Base-by-base conservation (phyloP, 2,113 vertebrate species). In the Rhea americana region DNA sequence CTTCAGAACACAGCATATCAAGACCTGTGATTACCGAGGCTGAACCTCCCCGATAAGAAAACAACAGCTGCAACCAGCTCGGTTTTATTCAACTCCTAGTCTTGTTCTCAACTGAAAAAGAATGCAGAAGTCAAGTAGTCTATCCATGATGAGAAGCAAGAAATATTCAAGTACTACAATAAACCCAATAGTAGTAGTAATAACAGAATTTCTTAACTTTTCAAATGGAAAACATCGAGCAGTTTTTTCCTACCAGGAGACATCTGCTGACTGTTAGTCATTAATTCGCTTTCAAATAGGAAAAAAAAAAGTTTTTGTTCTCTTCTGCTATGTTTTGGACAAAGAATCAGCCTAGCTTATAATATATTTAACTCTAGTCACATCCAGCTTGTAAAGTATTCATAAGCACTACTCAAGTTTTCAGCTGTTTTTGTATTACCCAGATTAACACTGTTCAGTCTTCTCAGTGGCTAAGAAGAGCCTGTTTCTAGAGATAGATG, bases 161-260 rank as follows among this genome's bases (percentile, higher is more conserved):
- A 53, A 71, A 32, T 30, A 41, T 39, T n/a, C 9, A 7, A 28
- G 15, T 16, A 56, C 55, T 48, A 30, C 26, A 76, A 68, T 76
- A 53, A 20, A 68, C 8, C 10, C 1, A 67, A 47, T 55, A 45
- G 43, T 45, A 45, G 13, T 45, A 45, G 15, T 53, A 11, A 65
- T 66, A 51, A 50, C 41, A 24, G 48, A 53, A 19, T 15, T 20
- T 35, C 47, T 53, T 55, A 51, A 50, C 35, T 35, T 26, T 50
- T 11, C 7, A 35, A 51, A 68, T 7, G 2, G 5, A 41, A 47
- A 85, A 55, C 16, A n/a, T 1, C 0, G 3, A 63, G 28, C n/a
- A 48, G 47, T 5, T 88, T 20, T 63, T 80, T 55, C 26, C n/a
- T 73, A 32, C 67, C 24, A n/a, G 1, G 13, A 39, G 72, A 63